Conservation (phyloP, 1,140 invertebrate genomes). For the Lineus longissimus region DNA sequence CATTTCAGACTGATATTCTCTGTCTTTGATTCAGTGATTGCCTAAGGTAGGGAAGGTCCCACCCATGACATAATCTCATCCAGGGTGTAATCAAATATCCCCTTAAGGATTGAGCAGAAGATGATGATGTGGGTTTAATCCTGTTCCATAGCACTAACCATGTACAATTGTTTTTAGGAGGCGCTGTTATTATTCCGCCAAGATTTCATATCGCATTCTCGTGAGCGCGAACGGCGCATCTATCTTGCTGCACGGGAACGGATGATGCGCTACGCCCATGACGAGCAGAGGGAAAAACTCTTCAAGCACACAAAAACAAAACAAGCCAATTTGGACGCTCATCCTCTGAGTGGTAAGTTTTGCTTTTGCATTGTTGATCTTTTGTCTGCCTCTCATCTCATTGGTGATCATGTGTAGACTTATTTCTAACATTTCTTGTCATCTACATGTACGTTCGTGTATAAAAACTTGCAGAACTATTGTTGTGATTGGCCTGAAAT, state of each 20-base stretch:
- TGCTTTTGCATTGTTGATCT: not conserved
- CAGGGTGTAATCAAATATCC: too few relatives aligned
- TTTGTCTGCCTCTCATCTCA: not conserved
- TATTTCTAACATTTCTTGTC: not conserved
- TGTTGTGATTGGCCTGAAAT: too few relatives aligned
- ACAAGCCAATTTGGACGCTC: slow-evolving; percentile 31
- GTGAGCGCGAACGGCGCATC: slow-evolving; percentile 41
- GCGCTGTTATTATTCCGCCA: slow-evolving; percentile 34
- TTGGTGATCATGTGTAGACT: not conserved
- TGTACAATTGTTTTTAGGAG: slow-evolving; percentile 37
- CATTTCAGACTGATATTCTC: too few relatives aligned
- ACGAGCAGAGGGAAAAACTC: slow-evolving; percentile 33
- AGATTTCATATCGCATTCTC: slow-evolving; percentile 32
- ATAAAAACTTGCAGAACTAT: too few relatives aligned
- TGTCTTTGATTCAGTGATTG: too few relatives aligned
- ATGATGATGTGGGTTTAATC: too few relatives aligned
- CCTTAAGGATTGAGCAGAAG: too few relatives aligned
- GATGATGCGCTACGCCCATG: slow-evolving; percentile 30
- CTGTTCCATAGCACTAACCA: too few relatives aligned
- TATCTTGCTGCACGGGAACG: slow-evolving; percentile 36
- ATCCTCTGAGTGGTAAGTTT: slow-evolving; percentile 43
- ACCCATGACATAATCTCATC: too few relatives aligned
- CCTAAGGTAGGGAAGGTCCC: too few relatives aligned
- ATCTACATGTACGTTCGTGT: slow-evolving; percentile 30
- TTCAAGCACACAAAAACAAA: slow-evolving; percentile 30